Conservation (phyloP, 2,888 invertebrate genomes). For the Yponomeuta malinellus region DNA sequence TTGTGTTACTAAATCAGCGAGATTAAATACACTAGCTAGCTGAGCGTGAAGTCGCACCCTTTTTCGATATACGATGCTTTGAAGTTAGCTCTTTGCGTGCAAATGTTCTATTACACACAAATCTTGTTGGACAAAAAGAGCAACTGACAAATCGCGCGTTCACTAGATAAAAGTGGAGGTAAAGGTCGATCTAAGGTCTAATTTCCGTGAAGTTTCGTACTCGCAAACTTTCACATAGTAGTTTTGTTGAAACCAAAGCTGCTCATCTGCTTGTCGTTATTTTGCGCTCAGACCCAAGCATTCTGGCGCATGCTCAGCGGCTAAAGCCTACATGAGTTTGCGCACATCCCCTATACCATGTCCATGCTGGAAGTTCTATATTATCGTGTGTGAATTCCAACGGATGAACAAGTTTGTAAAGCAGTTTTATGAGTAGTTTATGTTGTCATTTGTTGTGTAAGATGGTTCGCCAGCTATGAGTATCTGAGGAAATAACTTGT, state of each 20-base stretch:
- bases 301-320: slow-evolving; percentile 57
- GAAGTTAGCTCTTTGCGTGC: too few species aligned
- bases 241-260: not conserved
- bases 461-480: slow-evolving; percentile 40
- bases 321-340: slow-evolving; percentile 73
- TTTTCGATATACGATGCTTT: too few species aligned
- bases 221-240: too few species aligned
- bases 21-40: too few species aligned
- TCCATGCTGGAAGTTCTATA: slow-evolving; percentile 65
- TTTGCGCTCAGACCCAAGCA: slow-evolving; percentile 30
- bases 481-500: slow-evolving; percentile 57
- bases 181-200: not conserved
- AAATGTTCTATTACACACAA: too few species aligned
- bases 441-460: slow-evolving; percentile 41
- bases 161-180: too few species aligned
- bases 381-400: slow-evolving; percentile 50
- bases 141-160: too few species aligned
- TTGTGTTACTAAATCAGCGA: too few species aligned
- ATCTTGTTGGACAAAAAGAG: too few species aligned
- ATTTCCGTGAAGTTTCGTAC: not conserved
- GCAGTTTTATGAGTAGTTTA: slow-evolving; percentile 22
- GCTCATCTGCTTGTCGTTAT: not conserved
- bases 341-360: slow-evolving; percentile 61
- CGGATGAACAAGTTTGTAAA: slow-evolving; percentile 38
- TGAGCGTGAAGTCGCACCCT: too few species aligned